phyloP scores from a whole-genome alignment of 2,113 vertebrate species.

The Microcebus murinus region DNA sequence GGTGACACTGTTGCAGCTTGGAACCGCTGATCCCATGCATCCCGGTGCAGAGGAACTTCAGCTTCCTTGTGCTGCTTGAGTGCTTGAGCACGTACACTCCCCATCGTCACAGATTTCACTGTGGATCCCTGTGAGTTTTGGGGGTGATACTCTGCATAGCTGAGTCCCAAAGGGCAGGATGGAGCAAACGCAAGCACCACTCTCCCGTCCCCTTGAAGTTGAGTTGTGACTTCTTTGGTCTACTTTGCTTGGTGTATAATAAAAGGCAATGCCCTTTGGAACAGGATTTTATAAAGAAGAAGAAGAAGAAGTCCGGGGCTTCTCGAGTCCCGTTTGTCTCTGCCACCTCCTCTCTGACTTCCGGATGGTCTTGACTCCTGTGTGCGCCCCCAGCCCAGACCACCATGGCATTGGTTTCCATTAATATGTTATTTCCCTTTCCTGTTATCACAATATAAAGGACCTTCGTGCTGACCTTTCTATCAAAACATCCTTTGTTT shows the following conservation, averaged over 20 bases:
- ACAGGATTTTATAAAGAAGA: conserved; percentile 11
- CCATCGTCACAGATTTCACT: conserved; percentile 52
- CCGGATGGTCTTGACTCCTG: conserved; percentile 48
- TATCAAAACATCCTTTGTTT: conserved; percentile 95
- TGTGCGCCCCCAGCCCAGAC: conserved; percentile 81
- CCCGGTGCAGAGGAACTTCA: conserved; percentile 37
- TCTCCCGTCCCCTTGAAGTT: conserved; percentile 5
- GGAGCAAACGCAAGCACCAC: conserved; percentile 37
- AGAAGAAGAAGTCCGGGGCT: conserved; percentile 32
- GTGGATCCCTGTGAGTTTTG: conserved; percentile 64
- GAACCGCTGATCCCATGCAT: background rate
- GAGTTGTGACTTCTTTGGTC: background rate
- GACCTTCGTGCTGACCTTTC: conserved; percentile 88
- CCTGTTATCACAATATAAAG: conserved; percentile 92
- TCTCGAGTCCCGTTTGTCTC: background rate
- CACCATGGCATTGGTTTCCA: conserved; percentile 87
- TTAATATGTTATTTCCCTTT: conserved; percentile 92
- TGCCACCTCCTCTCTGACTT: background rate
- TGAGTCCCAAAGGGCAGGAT: conserved; percentile 31
- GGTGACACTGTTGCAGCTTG: background rate
- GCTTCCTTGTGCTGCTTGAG: conserved; percentile 57
- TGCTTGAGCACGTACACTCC: conserved; percentile 43
- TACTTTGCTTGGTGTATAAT: conserved; percentile 21
- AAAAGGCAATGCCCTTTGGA: conserved; percentile 75
- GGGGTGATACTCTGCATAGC: conserved; percentile 60